Evolutionary conservation across 2,888 invertebrate species (phyloP).

Genomic region (Tromatobia lineatoria): DNA sequence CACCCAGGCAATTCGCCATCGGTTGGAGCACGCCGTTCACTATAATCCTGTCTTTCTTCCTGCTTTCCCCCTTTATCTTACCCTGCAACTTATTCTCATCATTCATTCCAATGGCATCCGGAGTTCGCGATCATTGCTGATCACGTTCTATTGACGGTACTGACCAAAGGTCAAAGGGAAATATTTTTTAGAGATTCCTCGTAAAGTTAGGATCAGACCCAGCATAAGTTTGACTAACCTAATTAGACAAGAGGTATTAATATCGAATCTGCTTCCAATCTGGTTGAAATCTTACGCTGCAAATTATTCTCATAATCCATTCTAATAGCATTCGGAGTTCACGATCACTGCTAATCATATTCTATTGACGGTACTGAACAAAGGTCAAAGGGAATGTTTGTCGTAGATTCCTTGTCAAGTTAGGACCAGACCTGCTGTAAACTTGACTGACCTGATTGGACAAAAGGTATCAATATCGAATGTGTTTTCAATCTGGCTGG

Average conservation of each 20-base stretch:
- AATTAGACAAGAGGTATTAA: no score
- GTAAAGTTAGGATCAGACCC: no score
- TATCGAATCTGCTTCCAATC: no score
- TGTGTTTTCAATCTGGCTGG: no score
- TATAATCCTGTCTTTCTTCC: constrained; percentile 7
- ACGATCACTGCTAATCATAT: constrained; percentile 55
- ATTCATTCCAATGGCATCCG: constrained; percentile 32
- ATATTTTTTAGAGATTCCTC: not conserved
- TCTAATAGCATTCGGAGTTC: constrained; percentile 19
- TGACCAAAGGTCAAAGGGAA: not conserved
- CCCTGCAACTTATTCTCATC: constrained; percentile 28
- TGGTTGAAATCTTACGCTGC: constrained; percentile 8
- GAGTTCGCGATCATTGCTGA: constrained; percentile 45
- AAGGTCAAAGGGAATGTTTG: not conserved
- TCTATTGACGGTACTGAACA: constrained; percentile 27
- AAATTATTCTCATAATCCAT: constrained; percentile 39
- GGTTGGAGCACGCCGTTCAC: not conserved
- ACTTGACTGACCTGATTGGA: no score
- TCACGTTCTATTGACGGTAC: constrained; percentile 44
- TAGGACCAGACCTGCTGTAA: no score
- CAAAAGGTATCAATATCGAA: no score
- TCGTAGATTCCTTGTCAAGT: not conserved
- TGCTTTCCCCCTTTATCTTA: constrained; percentile 20
- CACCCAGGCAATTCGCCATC: constrained; percentile 63
- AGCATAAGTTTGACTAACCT: no score